phyloP scores from a whole-genome alignment of 2,888 invertebrate species.

The Frankliniella intonsa region DNA sequence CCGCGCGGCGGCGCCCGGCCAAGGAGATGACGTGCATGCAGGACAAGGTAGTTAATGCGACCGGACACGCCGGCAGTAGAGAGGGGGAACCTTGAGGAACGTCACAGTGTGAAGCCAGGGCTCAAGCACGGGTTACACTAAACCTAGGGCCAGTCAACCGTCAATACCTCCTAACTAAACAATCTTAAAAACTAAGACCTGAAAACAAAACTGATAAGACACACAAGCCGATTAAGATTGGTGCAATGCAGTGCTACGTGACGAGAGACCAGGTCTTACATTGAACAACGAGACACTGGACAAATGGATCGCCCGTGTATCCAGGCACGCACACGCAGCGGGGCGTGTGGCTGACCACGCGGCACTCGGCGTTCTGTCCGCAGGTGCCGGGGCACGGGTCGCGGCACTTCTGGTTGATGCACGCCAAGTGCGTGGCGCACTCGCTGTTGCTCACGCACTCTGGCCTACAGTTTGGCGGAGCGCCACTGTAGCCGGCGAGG shows the following conservation, averaged over 20 bases:
- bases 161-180: not conserved
- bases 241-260: conserved; percentile 27
- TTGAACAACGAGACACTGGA: conserved; percentile 48
- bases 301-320: conserved; percentile 57
- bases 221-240: conserved; percentile 33
- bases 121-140: not conserved
- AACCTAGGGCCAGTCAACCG: not conserved
- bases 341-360: conserved; percentile 73
- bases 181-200: not conserved
- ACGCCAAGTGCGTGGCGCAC: conserved; percentile 68
- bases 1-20: too few relatives aligned
- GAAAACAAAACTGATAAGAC: conserved; percentile 42
- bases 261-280: conserved; percentile 48
- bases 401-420: conserved; percentile 70
- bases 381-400: conserved; percentile 75
- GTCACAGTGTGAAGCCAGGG: not conserved
- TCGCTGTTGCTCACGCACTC: conserved; percentile 76
- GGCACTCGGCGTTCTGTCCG: conserved; percentile 70
- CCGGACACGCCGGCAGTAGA: too few relatives aligned
- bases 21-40: too few relatives aligned
- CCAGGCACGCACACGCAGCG: conserved; percentile 59
- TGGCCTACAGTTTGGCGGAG: conserved; percentile 70
- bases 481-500: conserved; percentile 64
- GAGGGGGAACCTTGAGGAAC: too few relatives aligned
- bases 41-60: too few relatives aligned